A percentile compares a stretch with the other conserved stretches of the same genome.
Evolutionary conservation across 2,113 vertebrate species (phyloP).

Genomic region (Gambusia affinis): DNA sequence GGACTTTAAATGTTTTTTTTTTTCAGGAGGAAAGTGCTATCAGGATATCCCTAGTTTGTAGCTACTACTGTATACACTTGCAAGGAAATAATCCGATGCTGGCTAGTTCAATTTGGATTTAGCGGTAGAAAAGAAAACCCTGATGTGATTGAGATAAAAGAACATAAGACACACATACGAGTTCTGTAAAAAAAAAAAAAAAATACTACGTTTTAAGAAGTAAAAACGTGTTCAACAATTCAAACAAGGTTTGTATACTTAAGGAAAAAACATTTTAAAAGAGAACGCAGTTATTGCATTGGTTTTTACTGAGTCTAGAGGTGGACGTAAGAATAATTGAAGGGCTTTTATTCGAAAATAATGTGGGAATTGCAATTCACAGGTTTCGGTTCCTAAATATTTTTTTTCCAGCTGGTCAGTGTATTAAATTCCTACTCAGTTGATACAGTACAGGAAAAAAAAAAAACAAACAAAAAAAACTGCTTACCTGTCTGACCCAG

Average conservation of each 20-base stretch:
- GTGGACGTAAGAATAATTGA: neutral
- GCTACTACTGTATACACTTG: no score
- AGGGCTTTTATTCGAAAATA: neutral
- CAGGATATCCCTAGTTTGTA: neutral
- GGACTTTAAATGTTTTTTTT: neutral
- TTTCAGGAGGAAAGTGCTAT: neutral
- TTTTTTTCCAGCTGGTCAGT: neutral
- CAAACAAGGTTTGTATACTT: neutral
- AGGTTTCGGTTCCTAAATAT: neutral
- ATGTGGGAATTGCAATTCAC: neutral
- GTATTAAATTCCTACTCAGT: neutral
- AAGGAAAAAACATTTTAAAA: neutral
- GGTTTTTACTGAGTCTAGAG: neutral
- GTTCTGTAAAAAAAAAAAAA: no score
- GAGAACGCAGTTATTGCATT: neutral
- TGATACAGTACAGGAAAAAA: neutral
- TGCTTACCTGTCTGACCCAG: conserved; percentile 70
- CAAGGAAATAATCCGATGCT: no score
- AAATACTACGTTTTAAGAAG: no score
- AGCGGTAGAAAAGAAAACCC: no score
- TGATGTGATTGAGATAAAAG: no score
- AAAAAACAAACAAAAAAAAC: neutral
- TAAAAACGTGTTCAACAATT: neutral
- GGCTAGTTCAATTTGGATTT: no score
- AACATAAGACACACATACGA: no score